These are phyloP conservation scores for Aselliscus stoliczkanus DNA, from an alignment of 2,797 vertebrate genomes.

Conservation along the genomic window DNA sequence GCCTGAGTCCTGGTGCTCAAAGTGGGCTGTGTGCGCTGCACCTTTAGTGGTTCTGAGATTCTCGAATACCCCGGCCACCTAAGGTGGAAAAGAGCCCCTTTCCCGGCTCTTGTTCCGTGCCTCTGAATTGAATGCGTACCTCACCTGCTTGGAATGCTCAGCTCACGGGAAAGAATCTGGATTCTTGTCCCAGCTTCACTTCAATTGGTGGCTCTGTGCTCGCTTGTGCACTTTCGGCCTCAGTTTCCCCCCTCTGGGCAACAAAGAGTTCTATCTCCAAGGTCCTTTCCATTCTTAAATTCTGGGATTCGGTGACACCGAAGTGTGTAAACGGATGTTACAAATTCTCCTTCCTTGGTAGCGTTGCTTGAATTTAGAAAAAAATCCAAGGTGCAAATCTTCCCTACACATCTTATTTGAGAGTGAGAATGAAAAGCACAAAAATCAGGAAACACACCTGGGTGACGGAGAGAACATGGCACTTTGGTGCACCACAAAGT, in stretches of 20 bases:
- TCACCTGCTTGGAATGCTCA: not conserved
- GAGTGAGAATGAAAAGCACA: not conserved
- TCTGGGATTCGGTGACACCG: not conserved
- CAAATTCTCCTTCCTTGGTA: not conserved
- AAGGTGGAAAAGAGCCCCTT: accelerated
- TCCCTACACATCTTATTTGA: not conserved
- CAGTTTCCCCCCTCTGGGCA: not conserved
- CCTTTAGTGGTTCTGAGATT: accelerated
- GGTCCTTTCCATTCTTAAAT: not conserved
- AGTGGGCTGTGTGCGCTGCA: accelerated
- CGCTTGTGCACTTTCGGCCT: not conserved
- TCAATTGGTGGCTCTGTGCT: accelerated
- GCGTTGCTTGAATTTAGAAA: not conserved
- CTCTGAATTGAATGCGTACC: not conserved
- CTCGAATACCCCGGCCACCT: accelerated
- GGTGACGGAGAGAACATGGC: not conserved
- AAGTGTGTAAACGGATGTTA: not conserved
- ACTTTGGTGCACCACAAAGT: not conserved
- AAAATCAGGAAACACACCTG: not conserved
- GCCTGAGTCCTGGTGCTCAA: accelerated
- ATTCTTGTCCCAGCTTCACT: not conserved
- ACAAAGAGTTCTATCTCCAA: not conserved
- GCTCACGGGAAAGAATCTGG: not conserved
- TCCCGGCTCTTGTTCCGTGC: too few species aligned
- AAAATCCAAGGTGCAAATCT: not conserved